These are phyloP conservation scores for Mesembrinibis cayennensis DNA, from an alignment of 2,113 vertebrate species.

Conservation along the genomic window DNA sequence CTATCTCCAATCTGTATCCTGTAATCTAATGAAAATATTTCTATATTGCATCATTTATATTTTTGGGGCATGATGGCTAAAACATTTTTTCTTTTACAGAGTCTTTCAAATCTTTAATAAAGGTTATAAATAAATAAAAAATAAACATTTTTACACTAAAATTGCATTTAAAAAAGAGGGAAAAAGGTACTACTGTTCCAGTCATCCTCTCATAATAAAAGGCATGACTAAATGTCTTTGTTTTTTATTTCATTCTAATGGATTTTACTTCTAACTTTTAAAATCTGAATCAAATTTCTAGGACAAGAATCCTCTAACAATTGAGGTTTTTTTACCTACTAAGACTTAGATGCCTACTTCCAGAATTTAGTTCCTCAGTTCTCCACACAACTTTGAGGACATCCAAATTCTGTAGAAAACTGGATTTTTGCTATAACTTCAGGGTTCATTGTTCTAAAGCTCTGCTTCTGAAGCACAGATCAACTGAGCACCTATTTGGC, in stretches of 20 bases:
- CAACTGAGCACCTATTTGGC: neutral
- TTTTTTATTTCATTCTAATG: neutral
- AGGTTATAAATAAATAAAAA: neutral
- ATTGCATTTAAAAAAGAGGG: neutral
- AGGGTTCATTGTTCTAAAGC: neutral
- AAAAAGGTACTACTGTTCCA: neutral
- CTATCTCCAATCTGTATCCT: neutral
- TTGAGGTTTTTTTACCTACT: neutral
- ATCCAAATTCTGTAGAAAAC: neutral
- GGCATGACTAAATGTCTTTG: neutral
- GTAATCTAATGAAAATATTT: neutral
- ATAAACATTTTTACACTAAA: neutral
- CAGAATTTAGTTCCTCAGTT: neutral
- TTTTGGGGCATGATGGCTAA: neutral
- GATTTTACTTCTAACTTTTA: neutral
- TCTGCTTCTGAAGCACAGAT: neutral
- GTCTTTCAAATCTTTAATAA: neutral
- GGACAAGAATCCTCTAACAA: neutral
- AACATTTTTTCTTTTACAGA: neutral
- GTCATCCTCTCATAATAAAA: neutral
- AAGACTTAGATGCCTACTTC: neutral
- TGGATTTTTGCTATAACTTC: neutral
- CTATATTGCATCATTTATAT: neutral
- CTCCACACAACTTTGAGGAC: neutral
- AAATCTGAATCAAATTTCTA: neutral